Evolutionary conservation across 2,888 invertebrate species (phyloP).

Genomic region (Pachymerium ferrugineum): DNA sequence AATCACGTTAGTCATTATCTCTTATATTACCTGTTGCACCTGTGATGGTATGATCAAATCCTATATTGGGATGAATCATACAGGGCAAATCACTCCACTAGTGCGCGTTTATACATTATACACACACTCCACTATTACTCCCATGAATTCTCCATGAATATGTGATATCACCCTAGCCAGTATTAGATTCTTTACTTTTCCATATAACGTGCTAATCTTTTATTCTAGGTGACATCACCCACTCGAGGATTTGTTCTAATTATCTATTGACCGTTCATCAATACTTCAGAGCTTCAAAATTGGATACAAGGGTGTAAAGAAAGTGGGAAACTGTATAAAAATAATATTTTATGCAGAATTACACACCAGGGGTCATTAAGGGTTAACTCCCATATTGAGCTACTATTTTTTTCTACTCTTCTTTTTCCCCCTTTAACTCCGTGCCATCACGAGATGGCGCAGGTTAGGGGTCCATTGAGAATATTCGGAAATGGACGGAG

Average conservation of each 20-base stretch:
- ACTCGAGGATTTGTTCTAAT: neutral
- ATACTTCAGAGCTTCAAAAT: neutral
- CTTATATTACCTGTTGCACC: neutral
- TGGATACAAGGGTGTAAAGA: neutral
- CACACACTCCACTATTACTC: neutral
- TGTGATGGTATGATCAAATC: neutral
- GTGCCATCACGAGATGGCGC: too few species aligned
- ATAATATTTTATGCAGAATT: neutral
- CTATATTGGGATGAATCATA: neutral
- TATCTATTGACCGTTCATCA: neutral
- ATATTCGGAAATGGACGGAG: neutral
- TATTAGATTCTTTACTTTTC: neutral
- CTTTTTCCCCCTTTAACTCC: neutral
- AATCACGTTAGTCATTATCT: too few species aligned
- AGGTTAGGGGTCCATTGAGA: neutral
- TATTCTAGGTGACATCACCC: constrained; percentile 5
- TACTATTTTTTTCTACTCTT: neutral
- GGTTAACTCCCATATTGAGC: neutral
- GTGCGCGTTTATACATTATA: neutral
- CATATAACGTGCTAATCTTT: neutral
- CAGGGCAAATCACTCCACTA: neutral
- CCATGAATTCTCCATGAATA: neutral
- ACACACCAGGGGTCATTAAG: neutral
- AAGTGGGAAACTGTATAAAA: too few species aligned
- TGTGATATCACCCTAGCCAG: neutral